These are phyloP conservation scores for Polyommatus icarus DNA, from an alignment of 2,888 invertebrate genomes.

Conservation along the genomic window DNA sequence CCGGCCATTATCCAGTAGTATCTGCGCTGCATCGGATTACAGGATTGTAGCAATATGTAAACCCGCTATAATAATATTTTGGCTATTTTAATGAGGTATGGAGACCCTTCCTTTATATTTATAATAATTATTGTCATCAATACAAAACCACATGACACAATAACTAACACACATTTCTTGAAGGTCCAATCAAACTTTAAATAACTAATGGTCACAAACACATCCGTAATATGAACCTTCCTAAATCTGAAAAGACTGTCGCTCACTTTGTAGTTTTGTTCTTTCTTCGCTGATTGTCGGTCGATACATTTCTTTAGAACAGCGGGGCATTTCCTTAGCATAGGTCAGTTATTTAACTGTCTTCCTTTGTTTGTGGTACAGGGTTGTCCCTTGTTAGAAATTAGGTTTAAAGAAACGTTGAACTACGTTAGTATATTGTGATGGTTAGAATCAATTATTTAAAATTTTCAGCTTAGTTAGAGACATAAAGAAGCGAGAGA, in stretches of 20 bases:
- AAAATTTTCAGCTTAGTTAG: too few species aligned
- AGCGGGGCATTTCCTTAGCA: conserved; percentile 37
- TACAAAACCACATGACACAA: not conserved
- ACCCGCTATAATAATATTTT: not conserved
- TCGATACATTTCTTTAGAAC: not conserved
- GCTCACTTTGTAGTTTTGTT: not conserved
- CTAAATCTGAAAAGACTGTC: not conserved
- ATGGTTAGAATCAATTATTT: too few species aligned
- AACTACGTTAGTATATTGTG: not conserved
- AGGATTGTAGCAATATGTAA: too few species aligned
- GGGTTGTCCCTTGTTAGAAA: conserved; percentile 45
- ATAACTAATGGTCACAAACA: not conserved
- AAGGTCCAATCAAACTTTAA: not conserved
- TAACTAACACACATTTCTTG: not conserved
- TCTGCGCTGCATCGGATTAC: too few species aligned
- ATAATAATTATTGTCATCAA: not conserved
- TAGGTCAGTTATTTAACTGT: conserved; percentile 56
- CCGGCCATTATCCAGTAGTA: too few species aligned
- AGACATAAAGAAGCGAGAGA: too few species aligned
- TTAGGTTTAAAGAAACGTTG: not conserved
- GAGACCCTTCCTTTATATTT: not conserved
- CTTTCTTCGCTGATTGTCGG: not conserved
- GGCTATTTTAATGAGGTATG: not conserved
- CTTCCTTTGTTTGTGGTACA: conserved; percentile 60
- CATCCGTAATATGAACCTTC: not conserved